Evolutionary conservation across 2,113 vertebrate species (phyloP).

Genomic region (Stomatorhinus ivindoensis): DNA sequence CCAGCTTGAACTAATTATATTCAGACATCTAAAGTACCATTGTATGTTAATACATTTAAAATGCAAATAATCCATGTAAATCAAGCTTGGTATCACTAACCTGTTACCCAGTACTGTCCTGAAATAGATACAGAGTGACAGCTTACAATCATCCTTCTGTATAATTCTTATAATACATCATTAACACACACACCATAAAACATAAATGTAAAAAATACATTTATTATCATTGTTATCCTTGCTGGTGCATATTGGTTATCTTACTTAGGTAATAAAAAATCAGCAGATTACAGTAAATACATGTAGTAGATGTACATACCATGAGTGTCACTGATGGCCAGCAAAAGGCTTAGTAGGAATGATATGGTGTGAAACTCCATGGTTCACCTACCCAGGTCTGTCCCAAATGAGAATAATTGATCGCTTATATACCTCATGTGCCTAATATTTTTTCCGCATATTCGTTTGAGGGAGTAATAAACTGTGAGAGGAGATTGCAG

Average conservation of each 20-base stretch:
- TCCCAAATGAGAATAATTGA: conserved; percentile 15
- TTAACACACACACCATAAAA: not conserved
- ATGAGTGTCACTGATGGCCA: conserved; percentile 25
- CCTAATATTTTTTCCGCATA: not conserved
- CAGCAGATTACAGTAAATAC: not conserved
- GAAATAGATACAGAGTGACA: not conserved
- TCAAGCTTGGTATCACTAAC: not conserved
- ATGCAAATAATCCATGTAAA: not conserved
- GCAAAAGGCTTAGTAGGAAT: conserved; percentile 34
- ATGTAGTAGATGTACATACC: conserved; percentile 29
- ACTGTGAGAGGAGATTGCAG: conserved; percentile 22
- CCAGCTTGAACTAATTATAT: not conserved
- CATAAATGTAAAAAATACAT: not conserved
- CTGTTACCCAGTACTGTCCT: not conserved
- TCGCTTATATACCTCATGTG: conserved; percentile 37
- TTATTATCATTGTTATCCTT: not conserved
- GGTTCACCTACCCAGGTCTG: conserved; percentile 3
- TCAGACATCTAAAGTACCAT: not conserved
- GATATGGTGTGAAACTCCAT: conserved; percentile 38
- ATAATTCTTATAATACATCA: not conserved
- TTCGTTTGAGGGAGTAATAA: not conserved
- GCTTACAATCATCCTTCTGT: not conserved
- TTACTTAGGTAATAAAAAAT: not conserved
- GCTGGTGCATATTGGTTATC: not conserved
- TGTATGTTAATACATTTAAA: not conserved